Conservation (phyloP, 2,797 vertebrate species). For the Hydrolagus colliei region DNA sequence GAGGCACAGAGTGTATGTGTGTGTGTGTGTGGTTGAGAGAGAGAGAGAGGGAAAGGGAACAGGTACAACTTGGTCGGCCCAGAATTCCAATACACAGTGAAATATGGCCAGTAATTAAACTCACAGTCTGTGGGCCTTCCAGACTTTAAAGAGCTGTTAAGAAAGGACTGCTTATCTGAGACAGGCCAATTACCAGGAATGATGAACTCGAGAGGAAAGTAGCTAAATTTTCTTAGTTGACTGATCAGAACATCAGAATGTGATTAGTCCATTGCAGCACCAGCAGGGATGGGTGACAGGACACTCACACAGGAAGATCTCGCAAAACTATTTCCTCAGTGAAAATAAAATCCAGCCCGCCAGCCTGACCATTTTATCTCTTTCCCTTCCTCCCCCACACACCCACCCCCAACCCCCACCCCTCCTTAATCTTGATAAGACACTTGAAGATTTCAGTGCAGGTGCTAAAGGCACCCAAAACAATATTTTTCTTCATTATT, state of each 20-base stretch:
- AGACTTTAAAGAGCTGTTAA: constrained; percentile 67
- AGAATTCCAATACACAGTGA: constrained; percentile 47
- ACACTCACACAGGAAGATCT: constrained; percentile 82
- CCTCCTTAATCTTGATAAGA: constrained; percentile 86
- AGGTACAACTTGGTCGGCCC: constrained; percentile 56
- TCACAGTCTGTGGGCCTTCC: constrained; percentile 72
- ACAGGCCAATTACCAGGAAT: constrained; percentile 78
- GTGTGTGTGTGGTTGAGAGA: no score
- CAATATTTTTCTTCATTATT: constrained; percentile 62
- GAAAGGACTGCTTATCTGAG: constrained; percentile 67
- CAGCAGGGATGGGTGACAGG: constrained; percentile 70
- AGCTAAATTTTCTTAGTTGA: constrained; percentile 94
- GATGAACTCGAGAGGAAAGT: constrained; percentile 77
- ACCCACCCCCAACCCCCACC: no score
- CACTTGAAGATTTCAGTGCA: constrained; percentile 98
- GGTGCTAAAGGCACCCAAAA: constrained; percentile 83
- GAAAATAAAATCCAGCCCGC: constrained; percentile 96
- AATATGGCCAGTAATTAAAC: constrained; percentile 76
- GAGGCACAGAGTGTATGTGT: no score
- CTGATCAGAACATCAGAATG: constrained; percentile 77
- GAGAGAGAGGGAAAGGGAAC: background rate
- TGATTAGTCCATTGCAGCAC: constrained; percentile 85
- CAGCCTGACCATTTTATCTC: constrained; percentile 82
- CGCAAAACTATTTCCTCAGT: constrained; percentile 84
- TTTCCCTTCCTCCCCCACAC: background rate